Evolutionary conservation across 2,888 invertebrate genomes (phyloP), one percentile per base, ranked within the genome.

Genomic region (Gasteruption jaculator): DNA sequence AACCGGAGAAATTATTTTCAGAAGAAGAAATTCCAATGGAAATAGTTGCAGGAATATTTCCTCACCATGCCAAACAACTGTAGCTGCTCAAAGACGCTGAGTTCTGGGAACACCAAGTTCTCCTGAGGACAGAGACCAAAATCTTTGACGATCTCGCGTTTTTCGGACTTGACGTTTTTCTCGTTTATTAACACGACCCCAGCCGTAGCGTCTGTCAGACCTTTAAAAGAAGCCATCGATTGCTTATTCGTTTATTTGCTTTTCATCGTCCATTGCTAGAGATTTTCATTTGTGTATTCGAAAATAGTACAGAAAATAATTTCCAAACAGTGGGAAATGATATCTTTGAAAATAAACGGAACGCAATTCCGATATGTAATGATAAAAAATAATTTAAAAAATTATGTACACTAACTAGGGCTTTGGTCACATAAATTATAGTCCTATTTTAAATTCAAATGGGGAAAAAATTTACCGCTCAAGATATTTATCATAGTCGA

Each of bases 401-500:
- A n/a, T n/a, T n/a, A n/a, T n/a, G n/a, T 10, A n/a, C n/a, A n/a
- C n/a, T n/a, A n/a, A n/a, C n/a, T n/a, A n/a, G n/a, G n/a, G n/a
- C n/a, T n/a, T n/a, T n/a, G n/a, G n/a, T n/a, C n/a, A n/a, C n/a
- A n/a, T n/a, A n/a, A n/a, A n/a, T n/a, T n/a, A n/a, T n/a, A n/a
- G 26, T 37, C 10, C 10, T n/a, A n/a, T n/a, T n/a, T n/a, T n/a
- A n/a, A n/a, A n/a, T n/a, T n/a, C n/a, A n/a, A n/a, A n/a, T n/a
- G 3, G 21, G 5, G 25, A 15, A 32, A 21, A 32, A 37, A 41
- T 34, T 58, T 57, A 81, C 82, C 93, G 25, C 91, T 92, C 29
- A 94, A 72, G 85, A 94, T 92, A 0, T 90, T 89, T 77, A 94
- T 91, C 1, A 92, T 91, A 0, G 94, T 93, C 0, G 92, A 91